These are phyloP conservation scores for Ceratina calcarata DNA, from an alignment of 1,140 invertebrate species.

Conservation along the genomic window DNA sequence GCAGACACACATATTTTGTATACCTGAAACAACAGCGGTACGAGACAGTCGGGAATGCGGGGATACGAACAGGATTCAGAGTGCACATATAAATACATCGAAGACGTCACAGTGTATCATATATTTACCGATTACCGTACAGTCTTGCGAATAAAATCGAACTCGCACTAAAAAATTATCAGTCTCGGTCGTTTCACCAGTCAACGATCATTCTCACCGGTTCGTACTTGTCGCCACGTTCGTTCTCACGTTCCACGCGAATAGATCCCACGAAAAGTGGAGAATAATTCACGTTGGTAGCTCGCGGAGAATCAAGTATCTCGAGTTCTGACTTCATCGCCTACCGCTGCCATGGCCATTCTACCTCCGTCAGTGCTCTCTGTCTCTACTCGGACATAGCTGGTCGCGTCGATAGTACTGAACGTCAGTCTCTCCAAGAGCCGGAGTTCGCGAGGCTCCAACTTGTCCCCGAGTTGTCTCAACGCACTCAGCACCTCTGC, in stretches of 20 bases:
- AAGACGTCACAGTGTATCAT: conserved; percentile 22
- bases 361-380: conserved; percentile 76
- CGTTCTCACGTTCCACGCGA: no score
- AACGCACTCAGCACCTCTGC: conserved; percentile 85
- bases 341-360: conserved; percentile 66
- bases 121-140: conserved; percentile 15
- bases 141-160: conserved; percentile 27
- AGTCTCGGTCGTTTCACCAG: no score
- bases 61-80: not conserved
- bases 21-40: conserved; percentile 21
- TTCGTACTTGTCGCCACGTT: not conserved
- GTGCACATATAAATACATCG: conserved; percentile 18
- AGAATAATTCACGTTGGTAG: not conserved
- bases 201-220: no score
- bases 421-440: conserved; percentile 82
- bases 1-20: conserved; percentile 32
- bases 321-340: conserved; percentile 66
- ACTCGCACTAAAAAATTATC: conserved; percentile 14
- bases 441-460: conserved; percentile 82
- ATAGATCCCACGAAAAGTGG: not conserved
- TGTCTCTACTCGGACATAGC: conserved; percentile 83
- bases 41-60: not conserved
- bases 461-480: conserved; percentile 85
- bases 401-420: conserved; percentile 72
- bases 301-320: conserved; percentile 32